Evolutionary conservation across 2,113 vertebrate genomes (phyloP), one percentile per base, ranked within the genome.

Genomic region (Nestor notabilis): DNA sequence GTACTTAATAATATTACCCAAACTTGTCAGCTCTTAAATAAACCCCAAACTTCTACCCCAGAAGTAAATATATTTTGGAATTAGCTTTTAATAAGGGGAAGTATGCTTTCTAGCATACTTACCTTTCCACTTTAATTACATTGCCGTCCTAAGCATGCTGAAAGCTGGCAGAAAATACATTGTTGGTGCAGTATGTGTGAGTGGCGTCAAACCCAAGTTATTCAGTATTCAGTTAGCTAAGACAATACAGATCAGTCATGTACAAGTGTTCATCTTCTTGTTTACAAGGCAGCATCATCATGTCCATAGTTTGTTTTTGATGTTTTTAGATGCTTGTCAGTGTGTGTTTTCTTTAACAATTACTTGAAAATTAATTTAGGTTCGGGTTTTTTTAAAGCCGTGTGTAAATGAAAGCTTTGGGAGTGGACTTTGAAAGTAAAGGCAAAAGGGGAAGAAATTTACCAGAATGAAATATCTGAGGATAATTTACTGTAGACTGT

Each of bases 231-330:
- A 53, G 35, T 46, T 77, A 80, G 61, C 25, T 37, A 63, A 66
- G 41, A 64, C 23, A 37, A 24, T 35, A 80, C n/a, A 41, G 49
- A 41, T 64, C 46, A n/a, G 33, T 89, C 50, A 55, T 5, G 37
- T n/a, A 33, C 0, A 0, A 68, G 17, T 55, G 24, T 66, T 64
- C 66, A 1, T 60, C 6, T 29, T 78, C 56, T n/a, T 83, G 33
- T 68, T 88, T 72, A 39, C 3, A 3, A 76, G 79, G 47, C 55
- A 39, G 28, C 37, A 68, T 52, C 39, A 31, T 18, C 44, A 25
- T 37, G 25, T 7, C 31, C 61, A 1, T 20, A 35, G 24, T 70
- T 92, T 79, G 14, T 4, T 44, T 79, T 33, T 81, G 35, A 64
- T 28, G n/a, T 8, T 76, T 94, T 83, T 21, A 66, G 16, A 25